Percentiles rank a stretch among this genome's conserved stretches.
Conservation (phyloP, 92 coral and sea anemone species). For the Porites lobata region DNA sequence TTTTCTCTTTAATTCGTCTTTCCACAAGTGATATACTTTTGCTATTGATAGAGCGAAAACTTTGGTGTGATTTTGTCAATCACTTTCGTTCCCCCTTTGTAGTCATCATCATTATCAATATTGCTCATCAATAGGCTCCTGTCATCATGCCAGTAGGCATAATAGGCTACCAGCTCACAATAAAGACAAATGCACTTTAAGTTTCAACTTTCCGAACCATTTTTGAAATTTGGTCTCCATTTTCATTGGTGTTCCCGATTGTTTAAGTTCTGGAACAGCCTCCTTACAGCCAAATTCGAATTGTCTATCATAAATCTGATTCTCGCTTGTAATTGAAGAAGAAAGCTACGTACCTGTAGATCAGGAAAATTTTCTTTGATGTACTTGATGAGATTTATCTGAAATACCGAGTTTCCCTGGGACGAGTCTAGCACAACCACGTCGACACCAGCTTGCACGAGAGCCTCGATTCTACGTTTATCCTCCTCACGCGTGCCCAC, state of each 20-base stretch:
- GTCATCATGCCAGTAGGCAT: too few species aligned
- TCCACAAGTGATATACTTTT: too few species aligned
- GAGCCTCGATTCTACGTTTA: conserved; percentile 85
- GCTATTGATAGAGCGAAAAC: too few species aligned
- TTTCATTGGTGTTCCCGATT: background rate
- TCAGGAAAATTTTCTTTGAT: conserved; percentile 80
- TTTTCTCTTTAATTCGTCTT: background rate
- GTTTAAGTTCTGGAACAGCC: background rate
- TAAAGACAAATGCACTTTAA: background rate
- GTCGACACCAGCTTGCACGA: conserved; percentile 97
- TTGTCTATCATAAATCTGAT: too few species aligned
- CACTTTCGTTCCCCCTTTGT: too few species aligned
- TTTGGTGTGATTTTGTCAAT: too few species aligned
- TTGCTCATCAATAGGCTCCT: too few species aligned
- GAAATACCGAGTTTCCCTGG: conserved; percentile 96
- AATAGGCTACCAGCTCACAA: background rate
- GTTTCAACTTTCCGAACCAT: background rate
- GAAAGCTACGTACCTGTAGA: conserved; percentile 74
- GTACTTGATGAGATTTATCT: conserved; percentile 81
- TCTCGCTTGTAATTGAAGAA: too few species aligned
- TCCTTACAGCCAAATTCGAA: too few species aligned
- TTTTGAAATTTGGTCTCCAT: background rate
- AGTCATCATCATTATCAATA: too few species aligned
- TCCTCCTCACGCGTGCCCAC: conserved; percentile 91
- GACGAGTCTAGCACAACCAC: conserved; percentile 96